Conservation (phyloP, 2,113 vertebrate species). For the Archilochus colubris region DNA sequence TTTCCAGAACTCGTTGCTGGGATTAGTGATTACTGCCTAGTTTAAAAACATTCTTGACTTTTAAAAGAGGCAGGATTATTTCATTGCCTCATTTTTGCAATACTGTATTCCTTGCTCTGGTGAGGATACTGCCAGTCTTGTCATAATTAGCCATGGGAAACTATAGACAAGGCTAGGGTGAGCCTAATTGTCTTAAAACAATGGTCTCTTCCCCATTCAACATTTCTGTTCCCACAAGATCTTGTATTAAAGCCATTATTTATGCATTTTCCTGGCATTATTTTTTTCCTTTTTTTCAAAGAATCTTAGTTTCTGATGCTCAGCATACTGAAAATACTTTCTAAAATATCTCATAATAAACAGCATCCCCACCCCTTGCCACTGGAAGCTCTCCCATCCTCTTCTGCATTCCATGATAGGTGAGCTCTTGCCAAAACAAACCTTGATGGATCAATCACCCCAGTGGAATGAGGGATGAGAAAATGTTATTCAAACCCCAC, state of each 20-base stretch:
- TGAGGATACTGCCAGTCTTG: not conserved
- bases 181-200: not conserved
- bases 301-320: not conserved
- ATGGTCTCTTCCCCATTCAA: not conserved
- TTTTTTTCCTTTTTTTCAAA: not conserved
- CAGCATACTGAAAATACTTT: not conserved
- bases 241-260: not conserved
- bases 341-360: not conserved
- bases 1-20: not conserved
- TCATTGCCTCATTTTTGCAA: not conserved
- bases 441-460: not conserved
- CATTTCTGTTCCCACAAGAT: not conserved
- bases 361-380: not conserved
- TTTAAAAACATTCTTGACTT: not conserved
- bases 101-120: not conserved
- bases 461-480: constrained; percentile 14
- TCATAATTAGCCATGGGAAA: not conserved
- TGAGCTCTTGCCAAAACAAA: constrained; percentile 24
- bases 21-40: not conserved
- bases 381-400: constrained; percentile 3
- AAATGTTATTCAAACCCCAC: not conserved
- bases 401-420: not conserved
- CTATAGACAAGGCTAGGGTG: not conserved
- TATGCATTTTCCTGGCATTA: not conserved
- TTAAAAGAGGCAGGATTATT: not conserved